Conservation (phyloP, 1,140 invertebrate species). For the Brachionus asplanchnoidis region DNA sequence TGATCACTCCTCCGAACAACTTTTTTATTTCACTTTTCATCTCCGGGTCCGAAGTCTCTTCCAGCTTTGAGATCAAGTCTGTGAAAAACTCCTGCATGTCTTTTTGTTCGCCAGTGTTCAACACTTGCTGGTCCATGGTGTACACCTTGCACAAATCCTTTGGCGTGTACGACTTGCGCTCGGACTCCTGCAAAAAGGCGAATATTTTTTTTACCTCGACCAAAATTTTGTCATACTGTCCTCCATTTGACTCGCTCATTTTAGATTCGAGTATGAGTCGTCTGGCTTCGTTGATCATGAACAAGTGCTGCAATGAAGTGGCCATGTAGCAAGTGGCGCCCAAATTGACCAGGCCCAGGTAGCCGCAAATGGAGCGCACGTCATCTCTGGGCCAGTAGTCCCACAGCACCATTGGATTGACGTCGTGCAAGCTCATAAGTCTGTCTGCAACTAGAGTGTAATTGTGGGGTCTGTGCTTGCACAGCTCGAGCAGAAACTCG, state of each 20-base stretch:
- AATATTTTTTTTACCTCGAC: slow-evolving; percentile 87
- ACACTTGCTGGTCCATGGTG: slow-evolving; percentile 88
- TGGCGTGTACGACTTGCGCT: slow-evolving; percentile 88
- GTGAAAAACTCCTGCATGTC: slow-evolving; percentile 98
- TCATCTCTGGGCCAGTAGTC: slow-evolving; percentile 40
- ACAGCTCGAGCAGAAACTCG: slow-evolving; percentile 24
- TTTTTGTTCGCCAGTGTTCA: slow-evolving; percentile 92
- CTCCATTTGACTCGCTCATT: slow-evolving; percentile 56
- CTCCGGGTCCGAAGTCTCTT: slow-evolving; percentile 74
- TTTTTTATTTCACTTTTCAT: slow-evolving; percentile 79
- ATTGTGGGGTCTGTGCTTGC: background rate
- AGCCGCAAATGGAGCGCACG: slow-evolving; percentile 51
- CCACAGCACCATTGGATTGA: background rate
- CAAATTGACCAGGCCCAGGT: slow-evolving; percentile 85
- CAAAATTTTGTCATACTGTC: slow-evolving; percentile 74
- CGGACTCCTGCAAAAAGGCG: slow-evolving; percentile 84
- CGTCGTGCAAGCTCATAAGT: background rate
- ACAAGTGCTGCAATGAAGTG: slow-evolving; percentile 89
- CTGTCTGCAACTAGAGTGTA: background rate
- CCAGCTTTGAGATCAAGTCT: slow-evolving; percentile 86
- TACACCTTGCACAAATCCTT: slow-evolving; percentile 90
- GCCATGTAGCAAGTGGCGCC: slow-evolving; percentile 97
- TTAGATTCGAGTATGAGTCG: slow-evolving; percentile 69
- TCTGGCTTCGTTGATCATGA: slow-evolving; percentile 87
- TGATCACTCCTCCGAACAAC: slow-evolving; percentile 82